Conservation (phyloP, 2,888 invertebrate species). For the Scelioninae gen. 2 region DNA sequence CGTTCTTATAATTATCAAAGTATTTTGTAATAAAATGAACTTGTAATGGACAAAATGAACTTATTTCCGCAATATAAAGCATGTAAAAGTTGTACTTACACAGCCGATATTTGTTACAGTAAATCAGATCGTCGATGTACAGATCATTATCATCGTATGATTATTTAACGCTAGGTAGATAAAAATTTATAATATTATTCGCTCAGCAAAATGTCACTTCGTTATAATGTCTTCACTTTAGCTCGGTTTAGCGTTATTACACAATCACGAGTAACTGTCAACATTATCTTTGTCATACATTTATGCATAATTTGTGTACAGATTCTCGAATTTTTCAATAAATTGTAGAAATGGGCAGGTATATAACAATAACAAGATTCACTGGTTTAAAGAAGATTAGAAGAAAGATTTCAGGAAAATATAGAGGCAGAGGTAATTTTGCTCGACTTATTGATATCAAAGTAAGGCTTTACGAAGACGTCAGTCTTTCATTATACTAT, state of each 20-base stretch:
- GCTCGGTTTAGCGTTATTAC: too few species aligned
- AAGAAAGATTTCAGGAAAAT: too few species aligned
- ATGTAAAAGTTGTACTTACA: conserved; percentile 57
- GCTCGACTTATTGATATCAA: conserved; percentile 36
- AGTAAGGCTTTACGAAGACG: conserved; percentile 60
- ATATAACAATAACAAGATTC: too few species aligned
- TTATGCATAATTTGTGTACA: too few species aligned
- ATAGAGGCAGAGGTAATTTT: conserved; percentile 1
- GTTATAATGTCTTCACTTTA: background rate
- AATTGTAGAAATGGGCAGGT: too few species aligned
- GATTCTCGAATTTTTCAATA: too few species aligned
- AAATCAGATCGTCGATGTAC: conserved; percentile 42
- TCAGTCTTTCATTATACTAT: conserved; percentile 63
- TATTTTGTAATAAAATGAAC: conserved; percentile 44
- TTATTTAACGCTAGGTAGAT: conserved; percentile 26
- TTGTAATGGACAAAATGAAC: conserved; percentile 36
- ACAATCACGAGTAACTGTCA: too few species aligned
- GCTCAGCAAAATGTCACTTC: conserved; percentile 11
- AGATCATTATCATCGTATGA: conserved; percentile 28
- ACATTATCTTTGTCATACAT: too few species aligned
- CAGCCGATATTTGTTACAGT: conserved; percentile 54
- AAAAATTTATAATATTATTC: conserved; percentile 30
- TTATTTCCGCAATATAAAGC: conserved; percentile 29
- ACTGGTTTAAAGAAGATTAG: too few species aligned
- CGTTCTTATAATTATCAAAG: conserved; percentile 28